These are phyloP conservation scores for Callipepla squamata DNA, from an alignment of 2,113 vertebrate species.

Conservation along the genomic window DNA sequence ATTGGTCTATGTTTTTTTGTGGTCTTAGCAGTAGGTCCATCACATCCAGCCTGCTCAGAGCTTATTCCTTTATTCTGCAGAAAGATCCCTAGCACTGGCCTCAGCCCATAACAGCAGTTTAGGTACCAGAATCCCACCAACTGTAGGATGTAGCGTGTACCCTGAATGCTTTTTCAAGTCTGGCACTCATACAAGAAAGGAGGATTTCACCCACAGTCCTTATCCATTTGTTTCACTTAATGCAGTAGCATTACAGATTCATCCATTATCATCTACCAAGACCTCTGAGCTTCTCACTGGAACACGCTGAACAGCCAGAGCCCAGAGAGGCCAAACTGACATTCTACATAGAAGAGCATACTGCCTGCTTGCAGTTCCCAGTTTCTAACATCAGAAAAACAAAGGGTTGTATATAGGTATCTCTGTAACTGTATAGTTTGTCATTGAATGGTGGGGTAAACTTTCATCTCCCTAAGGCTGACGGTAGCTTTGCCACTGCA, in stretches of 20 bases:
- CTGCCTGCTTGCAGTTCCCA: not conserved
- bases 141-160: not conserved
- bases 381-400: not conserved
- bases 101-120: not conserved
- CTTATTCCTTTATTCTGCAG: not conserved
- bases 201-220: not conserved
- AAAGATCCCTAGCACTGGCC: not conserved
- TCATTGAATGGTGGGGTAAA: rapidly evolving
- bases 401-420: not conserved
- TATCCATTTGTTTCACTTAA: not conserved
- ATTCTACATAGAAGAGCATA: not conserved
- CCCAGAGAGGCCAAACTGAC: not conserved
- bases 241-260: not conserved
- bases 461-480: not conserved
- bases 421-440: not conserved
- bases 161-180: not conserved
- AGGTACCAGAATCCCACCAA: not conserved
- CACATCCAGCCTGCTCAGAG: not conserved
- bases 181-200: not conserved
- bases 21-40: not conserved
- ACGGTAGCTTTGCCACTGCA: not conserved
- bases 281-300: not conserved
- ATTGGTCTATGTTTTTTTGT: not conserved
- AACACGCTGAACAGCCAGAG: not conserved
- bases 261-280: not conserved